Evolutionary conservation across 2,797 vertebrate genomes (phyloP), one percentile per base, ranked within the genome.

Genomic region (Knipowitschia caucasica): DNA sequence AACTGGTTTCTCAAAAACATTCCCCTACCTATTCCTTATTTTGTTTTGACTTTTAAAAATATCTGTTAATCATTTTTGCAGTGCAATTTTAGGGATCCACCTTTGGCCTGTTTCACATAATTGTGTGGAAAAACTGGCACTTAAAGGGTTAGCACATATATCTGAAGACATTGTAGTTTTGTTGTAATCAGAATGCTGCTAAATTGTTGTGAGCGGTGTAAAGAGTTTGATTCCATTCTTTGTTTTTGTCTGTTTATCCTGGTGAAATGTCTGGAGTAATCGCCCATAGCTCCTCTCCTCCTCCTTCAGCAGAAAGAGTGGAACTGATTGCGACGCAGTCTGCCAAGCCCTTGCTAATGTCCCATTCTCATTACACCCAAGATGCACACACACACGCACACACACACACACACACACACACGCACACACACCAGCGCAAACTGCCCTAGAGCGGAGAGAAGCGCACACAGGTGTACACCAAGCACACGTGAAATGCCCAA

Each of bases 401-500:
- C 58, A 57, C 31, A 58, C 59, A 69, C 71, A 59, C 55, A 60
- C 60, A 55, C 55, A 63, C 39, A 59, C 50, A 51, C 58, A 57
- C 31, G 54, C 59, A 69, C 71, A 59, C 55, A 60, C 60, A 55
- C 55, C 49, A 50, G 25, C 0, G 50, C 51, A 15, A 56, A 49
- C 33, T 47, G 67, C 70, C 51, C 45, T 47, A 3, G 83, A 84
- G 67, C 80, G 73, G 56, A 78, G 68, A 71, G 73, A 59, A 66
- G 53, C 69, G 83, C 90, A 89, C 92, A 92, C 93, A 95, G 93
- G 94, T 95, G 93, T 94, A 93, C 89, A 86, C 78, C 80, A 89
- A 91, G 84, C 88, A 75, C 89, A 91, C 84, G 90, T 83, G 87
- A 95, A 96, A 94, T 92, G 92, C 90, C 91, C 91, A 94, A 94